Percentiles rank a stretch among this genome's conserved stretches.
Conservation (phyloP, 2,113 vertebrate species). For the Neolamprologus modestus region DNA sequence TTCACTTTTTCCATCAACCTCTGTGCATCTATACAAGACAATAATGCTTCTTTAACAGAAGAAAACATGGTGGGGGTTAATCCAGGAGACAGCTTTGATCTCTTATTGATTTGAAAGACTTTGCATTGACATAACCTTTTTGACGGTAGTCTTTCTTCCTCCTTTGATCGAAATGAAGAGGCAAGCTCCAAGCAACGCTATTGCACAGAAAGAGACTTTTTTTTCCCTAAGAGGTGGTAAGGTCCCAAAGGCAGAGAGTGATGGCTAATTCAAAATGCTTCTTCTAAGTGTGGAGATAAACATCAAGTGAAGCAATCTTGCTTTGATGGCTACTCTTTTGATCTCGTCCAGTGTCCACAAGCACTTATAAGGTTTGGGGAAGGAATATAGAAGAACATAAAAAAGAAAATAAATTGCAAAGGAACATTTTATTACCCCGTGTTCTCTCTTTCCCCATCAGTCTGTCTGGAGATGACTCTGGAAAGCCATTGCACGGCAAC, state of each 20-base stretch:
- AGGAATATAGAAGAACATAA: not conserved
- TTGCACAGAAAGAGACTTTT: not conserved
- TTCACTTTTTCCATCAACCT: not conserved
- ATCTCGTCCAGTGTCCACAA: not conserved
- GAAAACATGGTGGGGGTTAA: not conserved
- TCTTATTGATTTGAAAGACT: not conserved
- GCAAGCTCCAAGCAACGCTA: not conserved
- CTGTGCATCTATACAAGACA: not conserved
- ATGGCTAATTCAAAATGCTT: not conserved
- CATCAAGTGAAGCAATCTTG: not conserved
- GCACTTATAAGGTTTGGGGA: not conserved
- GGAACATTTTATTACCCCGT: not conserved
- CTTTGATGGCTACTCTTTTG: conserved; percentile 2
- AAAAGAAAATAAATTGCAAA: not conserved
- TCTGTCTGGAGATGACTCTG: not conserved
- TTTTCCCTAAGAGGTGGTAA: not conserved
- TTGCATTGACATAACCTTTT: not conserved
- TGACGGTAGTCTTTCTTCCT: not conserved
- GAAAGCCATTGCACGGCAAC: not conserved
- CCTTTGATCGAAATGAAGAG: not conserved
- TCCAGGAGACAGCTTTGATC: not conserved
- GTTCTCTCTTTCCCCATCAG: not conserved
- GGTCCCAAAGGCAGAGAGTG: not conserved
- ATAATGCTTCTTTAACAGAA: not conserved
- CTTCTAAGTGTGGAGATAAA: not conserved